A percentile compares a stretch with the other conserved stretches of the same genome.
phyloP scores from a whole-genome alignment of 2,113 vertebrate species.

The Herpetotheres cachinnans region DNA sequence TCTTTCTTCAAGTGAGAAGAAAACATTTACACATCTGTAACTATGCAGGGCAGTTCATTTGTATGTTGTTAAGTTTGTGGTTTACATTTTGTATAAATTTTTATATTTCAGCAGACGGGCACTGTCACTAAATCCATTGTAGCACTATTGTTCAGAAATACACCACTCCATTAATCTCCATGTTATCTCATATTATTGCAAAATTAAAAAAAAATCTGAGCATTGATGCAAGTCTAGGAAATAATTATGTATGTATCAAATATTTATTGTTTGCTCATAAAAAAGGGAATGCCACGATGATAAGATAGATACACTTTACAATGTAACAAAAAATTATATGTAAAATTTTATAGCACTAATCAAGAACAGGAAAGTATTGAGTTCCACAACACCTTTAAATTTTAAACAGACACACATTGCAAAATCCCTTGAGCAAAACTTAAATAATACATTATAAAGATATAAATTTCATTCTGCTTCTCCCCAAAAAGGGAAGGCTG shows the following conservation, averaged over 20 bases:
- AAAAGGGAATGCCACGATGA: conserved; percentile 41
- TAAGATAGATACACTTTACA: conserved; percentile 72
- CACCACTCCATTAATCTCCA: neutral
- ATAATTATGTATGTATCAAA: conserved; percentile 32
- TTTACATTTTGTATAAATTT: neutral
- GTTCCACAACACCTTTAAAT: conserved; percentile 75
- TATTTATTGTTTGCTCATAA: conserved; percentile 64
- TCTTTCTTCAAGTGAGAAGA: neutral
- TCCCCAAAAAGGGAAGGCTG: conserved; percentile 5
- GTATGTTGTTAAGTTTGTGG: neutral
- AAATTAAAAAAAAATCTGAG: neutral
- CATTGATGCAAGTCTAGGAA: neutral
- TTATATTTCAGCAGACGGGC: neutral
- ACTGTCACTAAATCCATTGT: neutral
- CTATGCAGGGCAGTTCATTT: neutral
- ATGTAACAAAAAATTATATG: conserved; percentile 63
- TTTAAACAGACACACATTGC: conserved; percentile 70
- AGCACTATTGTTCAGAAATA: neutral
- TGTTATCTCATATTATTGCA: neutral
- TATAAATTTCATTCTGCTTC: conserved; percentile 61
- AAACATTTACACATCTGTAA: neutral
- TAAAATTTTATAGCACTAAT: conserved; percentile 75
- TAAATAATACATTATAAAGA: conserved; percentile 71
- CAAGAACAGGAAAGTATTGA: conserved; percentile 69
- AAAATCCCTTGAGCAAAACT: conserved; percentile 68